Evolutionary conservation across 1,140 invertebrate genomes (phyloP).

Genomic region (Aphaenogaster rudis): DNA sequence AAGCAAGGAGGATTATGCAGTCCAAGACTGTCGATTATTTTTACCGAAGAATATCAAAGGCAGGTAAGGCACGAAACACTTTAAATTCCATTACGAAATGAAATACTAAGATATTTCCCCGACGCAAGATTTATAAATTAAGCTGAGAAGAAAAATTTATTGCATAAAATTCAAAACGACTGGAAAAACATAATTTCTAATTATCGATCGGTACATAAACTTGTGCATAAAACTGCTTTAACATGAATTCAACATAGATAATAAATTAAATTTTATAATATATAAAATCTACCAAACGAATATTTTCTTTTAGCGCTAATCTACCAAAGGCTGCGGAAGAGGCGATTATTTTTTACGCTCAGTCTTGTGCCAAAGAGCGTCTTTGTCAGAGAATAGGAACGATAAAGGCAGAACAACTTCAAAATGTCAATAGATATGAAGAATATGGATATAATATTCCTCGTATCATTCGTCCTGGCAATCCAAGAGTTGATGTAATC

Average conservation of each 20-base stretch:
- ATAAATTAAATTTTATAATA: conserved; percentile 14
- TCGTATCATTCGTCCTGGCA: neutral
- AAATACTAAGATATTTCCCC: conserved; percentile 9
- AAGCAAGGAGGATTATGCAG: conserved; percentile 15
- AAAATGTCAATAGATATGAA: neutral
- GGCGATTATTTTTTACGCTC: conserved; percentile 1
- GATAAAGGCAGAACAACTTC: neutral
- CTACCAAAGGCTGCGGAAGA: neutral
- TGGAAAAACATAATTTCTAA: neutral
- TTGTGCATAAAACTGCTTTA: neutral
- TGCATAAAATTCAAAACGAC: neutral
- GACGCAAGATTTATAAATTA: neutral
- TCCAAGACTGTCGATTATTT: conserved; percentile 36
- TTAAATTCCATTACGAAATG: neutral
- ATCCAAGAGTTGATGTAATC: conserved; percentile 4
- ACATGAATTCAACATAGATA: neutral
- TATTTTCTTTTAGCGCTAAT: conserved; percentile 11
- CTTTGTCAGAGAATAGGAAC: neutral
- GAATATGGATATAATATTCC: neutral
- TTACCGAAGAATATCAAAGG: conserved; percentile 23
- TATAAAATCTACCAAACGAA: neutral
- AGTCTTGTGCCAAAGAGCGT: neutral
- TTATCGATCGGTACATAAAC: neutral
- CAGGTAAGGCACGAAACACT: neutral
- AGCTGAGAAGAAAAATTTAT: neutral